Evolutionary conservation across 2,797 vertebrate genomes (phyloP).

Genomic region (Crenichthys baileyi): DNA sequence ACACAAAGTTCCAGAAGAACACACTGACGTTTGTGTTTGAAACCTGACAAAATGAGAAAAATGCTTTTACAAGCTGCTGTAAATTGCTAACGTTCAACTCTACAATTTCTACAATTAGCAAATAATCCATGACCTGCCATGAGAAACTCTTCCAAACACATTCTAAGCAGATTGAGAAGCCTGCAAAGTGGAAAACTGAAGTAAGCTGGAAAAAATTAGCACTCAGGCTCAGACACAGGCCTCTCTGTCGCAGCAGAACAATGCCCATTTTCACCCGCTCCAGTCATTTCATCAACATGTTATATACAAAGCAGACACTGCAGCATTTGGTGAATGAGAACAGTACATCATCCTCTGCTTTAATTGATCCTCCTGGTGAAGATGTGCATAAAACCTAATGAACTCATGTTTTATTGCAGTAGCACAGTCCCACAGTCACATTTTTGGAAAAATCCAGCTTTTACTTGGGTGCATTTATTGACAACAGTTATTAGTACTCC

Average conservation of each 20-base stretch:
- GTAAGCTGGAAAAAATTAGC: constrained; percentile 17
- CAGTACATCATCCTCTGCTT: not conserved
- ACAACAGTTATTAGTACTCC: too few relatives aligned
- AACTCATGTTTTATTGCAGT: not conserved
- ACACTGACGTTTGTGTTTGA: not conserved
- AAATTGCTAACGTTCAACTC: constrained; percentile 1
- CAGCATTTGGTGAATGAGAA: constrained; percentile 32
- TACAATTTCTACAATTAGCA: constrained; percentile 9
- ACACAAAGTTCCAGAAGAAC: not conserved
- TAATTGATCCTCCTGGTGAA: not conserved
- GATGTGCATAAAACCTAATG: not conserved
- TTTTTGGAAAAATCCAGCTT: too few relatives aligned
- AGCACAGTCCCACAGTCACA: too few relatives aligned
- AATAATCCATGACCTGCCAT: constrained; percentile 9
- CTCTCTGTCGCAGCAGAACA: constrained; percentile 46
- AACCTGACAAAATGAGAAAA: not conserved
- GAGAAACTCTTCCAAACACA: constrained; percentile 25
- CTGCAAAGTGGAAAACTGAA: not conserved
- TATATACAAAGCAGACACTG: constrained; percentile 50
- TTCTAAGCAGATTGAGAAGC: constrained; percentile 11
- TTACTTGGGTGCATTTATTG: too few relatives aligned
- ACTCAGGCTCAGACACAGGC: constrained; percentile 17
- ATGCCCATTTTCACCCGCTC: constrained; percentile 35
- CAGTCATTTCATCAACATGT: constrained; percentile 21
- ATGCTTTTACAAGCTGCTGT: not conserved